phyloP scores from a whole-genome alignment of 2,113 vertebrate species.

The Chaetura pelagica region DNA sequence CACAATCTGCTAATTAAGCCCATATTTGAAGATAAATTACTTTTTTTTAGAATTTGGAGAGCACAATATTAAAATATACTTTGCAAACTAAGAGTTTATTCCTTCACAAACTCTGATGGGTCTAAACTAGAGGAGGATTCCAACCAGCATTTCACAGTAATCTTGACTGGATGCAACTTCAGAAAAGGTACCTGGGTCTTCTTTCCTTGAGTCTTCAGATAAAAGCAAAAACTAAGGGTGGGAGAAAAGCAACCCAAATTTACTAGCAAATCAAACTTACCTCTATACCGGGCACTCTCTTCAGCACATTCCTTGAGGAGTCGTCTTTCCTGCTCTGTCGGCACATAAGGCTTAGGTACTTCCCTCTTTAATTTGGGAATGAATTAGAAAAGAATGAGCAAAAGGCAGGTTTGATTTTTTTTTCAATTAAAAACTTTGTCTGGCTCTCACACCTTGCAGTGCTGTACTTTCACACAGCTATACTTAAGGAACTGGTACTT shows the following conservation, averaged over 20 bases:
- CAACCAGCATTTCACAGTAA: background rate
- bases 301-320: slow-evolving; percentile 86
- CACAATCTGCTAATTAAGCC: background rate
- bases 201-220: background rate
- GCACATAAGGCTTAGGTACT: slow-evolving; percentile 77
- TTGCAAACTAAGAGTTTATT: background rate
- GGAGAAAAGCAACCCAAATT: background rate
- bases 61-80: background rate
- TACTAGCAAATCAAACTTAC: slow-evolving; percentile 77
- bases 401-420: background rate
- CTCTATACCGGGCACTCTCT: slow-evolving; percentile 91
- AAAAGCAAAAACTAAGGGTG: background rate
- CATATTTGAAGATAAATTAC: background rate
- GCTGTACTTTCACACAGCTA: background rate
- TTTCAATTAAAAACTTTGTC: background rate
- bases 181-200: background rate
- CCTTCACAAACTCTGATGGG: background rate
- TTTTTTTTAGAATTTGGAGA: background rate
- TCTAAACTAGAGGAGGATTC: background rate
- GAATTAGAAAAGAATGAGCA: background rate
- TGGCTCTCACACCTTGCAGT: background rate
- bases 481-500: background rate
- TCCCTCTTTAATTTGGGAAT: slow-evolving; percentile 65
- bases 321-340: slow-evolving; percentile 87
- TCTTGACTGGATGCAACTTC: background rate